A percentile compares a stretch with the other conserved stretches of the same genome.
Conservation (phyloP, 2,113 vertebrate species). For the Lamprologus callipterus region DNA sequence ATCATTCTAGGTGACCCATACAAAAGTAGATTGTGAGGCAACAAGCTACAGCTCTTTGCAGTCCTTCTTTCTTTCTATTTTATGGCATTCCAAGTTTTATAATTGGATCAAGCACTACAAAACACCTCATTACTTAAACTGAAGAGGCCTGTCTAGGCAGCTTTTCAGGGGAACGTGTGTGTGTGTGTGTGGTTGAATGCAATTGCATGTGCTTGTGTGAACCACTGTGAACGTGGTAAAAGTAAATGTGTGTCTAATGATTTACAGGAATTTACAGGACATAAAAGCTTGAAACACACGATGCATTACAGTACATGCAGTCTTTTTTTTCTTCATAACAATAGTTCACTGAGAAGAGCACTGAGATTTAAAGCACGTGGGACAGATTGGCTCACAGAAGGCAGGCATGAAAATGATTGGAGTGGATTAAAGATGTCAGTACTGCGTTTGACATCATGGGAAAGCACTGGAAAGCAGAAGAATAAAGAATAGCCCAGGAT, state of each 20-base stretch:
- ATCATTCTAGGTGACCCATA: background rate
- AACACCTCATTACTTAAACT: conserved; percentile 49
- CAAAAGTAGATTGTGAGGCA: background rate
- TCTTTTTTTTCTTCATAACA: background rate
- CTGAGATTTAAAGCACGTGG: background rate
- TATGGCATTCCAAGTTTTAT: background rate
- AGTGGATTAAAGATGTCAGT: background rate
- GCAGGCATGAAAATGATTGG: background rate
- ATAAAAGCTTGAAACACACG: background rate
- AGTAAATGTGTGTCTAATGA: background rate
- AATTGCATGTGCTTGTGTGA: background rate
- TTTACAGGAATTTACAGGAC: background rate
- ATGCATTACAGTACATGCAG: background rate
- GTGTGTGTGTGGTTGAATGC: background rate
- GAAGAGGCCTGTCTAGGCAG: conserved; percentile 21
- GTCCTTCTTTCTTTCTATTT: background rate
- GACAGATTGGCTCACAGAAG: background rate
- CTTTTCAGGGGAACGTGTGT: background rate
- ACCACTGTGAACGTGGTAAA: background rate
- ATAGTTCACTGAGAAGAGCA: background rate
- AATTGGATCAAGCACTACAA: conserved; percentile 37
- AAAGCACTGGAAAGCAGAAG: background rate
- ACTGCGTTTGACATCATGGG: background rate
- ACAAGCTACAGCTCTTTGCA: background rate
- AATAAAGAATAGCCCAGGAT: background rate